Percentiles rank a stretch among this genome's conserved stretches.
Conservation (phyloP, 1,140 invertebrate genomes). For the Monochamus saltuarius region DNA sequence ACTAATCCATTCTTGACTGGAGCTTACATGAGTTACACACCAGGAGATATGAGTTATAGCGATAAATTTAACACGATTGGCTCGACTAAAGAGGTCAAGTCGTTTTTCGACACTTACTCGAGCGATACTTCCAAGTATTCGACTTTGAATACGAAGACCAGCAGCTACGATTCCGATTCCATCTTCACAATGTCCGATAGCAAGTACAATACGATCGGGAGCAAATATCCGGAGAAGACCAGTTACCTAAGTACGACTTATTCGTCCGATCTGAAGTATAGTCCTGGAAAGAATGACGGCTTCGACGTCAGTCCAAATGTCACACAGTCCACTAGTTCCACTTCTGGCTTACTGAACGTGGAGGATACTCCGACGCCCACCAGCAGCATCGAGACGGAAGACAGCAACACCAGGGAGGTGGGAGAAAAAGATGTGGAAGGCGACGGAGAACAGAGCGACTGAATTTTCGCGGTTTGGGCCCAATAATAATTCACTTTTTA, state of each 20-base stretch:
- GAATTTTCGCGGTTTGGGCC: conserved; percentile 43
- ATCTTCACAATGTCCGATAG: conserved; percentile 21
- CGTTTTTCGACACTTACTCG: conserved; percentile 44
- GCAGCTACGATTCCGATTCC: conserved; percentile 32
- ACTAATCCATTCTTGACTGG: conserved; percentile 61
- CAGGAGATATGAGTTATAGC: conserved; percentile 37
- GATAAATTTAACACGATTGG: conserved; percentile 48
- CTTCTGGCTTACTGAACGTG: conserved; percentile 38
- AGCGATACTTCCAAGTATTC: conserved; percentile 38
- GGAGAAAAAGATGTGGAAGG: conserved; percentile 60
- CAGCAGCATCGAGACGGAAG: conserved; percentile 62
- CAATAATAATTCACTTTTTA: conserved; percentile 32
- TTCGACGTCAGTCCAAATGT: conserved; percentile 34
- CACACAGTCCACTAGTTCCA: conserved; percentile 31
- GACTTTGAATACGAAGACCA: conserved; percentile 37
- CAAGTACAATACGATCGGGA: conserved; percentile 42
- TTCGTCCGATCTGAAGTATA: conserved; percentile 40
- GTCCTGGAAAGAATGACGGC: conserved; percentile 31
- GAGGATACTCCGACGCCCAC: conserved; percentile 61
- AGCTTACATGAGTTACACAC: conserved; percentile 55
- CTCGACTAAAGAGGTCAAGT: conserved; percentile 43
- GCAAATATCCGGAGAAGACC: conserved; percentile 39
- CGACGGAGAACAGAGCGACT: conserved; percentile 62
- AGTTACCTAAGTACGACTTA: conserved; percentile 38
- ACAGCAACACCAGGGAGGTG: conserved; percentile 57